Percentiles rank a stretch among this genome's conserved stretches.
phyloP scores from a whole-genome alignment of 1,140 invertebrate genomes.

The Penaeus chinensis region DNA sequence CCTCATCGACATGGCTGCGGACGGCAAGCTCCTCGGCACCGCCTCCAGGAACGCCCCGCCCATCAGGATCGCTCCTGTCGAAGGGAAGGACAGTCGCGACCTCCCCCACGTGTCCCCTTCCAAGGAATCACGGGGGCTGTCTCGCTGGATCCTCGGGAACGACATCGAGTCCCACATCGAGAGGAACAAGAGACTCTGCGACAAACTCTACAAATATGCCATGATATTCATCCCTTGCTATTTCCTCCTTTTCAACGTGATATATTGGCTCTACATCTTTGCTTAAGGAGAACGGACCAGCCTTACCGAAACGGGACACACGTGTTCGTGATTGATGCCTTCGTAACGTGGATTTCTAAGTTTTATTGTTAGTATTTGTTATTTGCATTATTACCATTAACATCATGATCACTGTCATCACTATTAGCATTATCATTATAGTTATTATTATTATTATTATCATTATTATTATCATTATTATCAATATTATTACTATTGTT shows the following conservation, averaged over 20 bases:
- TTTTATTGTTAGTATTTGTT: background rate
- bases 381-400: no score
- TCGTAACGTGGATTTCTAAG: background rate
- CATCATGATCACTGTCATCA: no score
- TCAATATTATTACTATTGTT: no score
- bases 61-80: conserved; percentile 10
- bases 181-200: conserved; percentile 24
- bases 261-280: conserved; percentile 52
- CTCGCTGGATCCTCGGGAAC: background rate
- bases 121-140: background rate
- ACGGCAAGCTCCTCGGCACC: conserved; percentile 27
- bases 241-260: conserved; percentile 43
- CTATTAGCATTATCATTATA: no score
- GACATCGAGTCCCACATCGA: background rate
- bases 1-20: conserved; percentile 45
- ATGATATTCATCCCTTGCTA: conserved; percentile 48
- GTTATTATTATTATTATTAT: no score
- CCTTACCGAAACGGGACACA: background rate
- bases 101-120: background rate
- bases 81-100: background rate
- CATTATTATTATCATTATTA: no score
- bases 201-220: conserved; percentile 34
- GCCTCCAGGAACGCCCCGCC: background rate
- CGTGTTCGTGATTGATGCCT: background rate
- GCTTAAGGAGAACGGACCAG: background rate